A percentile compares a stretch with the other conserved stretches of the same genome.
These are phyloP conservation scores for Didymodactylos carnosus DNA, from an alignment of 2,888 invertebrate genomes.

Conservation along the genomic window DNA sequence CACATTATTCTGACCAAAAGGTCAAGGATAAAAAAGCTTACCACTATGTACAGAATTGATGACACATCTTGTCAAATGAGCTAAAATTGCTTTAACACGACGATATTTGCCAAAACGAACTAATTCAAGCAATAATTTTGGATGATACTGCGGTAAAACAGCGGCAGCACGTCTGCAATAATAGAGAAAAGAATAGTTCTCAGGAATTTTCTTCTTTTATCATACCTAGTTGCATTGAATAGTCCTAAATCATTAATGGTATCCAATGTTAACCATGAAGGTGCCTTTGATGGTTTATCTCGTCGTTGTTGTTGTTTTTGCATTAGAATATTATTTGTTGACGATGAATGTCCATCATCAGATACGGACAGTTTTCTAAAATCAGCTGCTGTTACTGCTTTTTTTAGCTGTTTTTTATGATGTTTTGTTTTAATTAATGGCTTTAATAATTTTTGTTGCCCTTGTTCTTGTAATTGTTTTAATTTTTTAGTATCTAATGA, in stretches of 20 bases:
- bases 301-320: background rate
- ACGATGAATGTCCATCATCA: background rate
- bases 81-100: conserved; percentile 90
- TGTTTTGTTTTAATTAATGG: background rate
- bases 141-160: conserved; percentile 60
- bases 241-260: conserved; percentile 1
- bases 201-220: too few relatives aligned
- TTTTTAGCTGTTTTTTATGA: too few relatives aligned
- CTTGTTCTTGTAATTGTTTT: background rate
- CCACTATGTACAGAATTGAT: conserved; percentile 3
- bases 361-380: background rate
- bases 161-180: background rate
- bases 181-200: background rate
- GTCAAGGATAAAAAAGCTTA: too few relatives aligned
- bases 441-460: background rate
- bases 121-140: conserved; percentile 90
- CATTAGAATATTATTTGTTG: background rate
- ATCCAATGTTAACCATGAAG: conserved; percentile 5
- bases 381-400: background rate
- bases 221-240: background rate
- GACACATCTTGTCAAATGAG: conserved; percentile 66
- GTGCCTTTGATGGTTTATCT: background rate
- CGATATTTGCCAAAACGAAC: conserved; percentile 84
- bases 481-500: background rate
- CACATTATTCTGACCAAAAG: too few relatives aligned